Evolutionary conservation across 2,113 vertebrate species (phyloP).

Genomic region (Phaetusa simplex): DNA sequence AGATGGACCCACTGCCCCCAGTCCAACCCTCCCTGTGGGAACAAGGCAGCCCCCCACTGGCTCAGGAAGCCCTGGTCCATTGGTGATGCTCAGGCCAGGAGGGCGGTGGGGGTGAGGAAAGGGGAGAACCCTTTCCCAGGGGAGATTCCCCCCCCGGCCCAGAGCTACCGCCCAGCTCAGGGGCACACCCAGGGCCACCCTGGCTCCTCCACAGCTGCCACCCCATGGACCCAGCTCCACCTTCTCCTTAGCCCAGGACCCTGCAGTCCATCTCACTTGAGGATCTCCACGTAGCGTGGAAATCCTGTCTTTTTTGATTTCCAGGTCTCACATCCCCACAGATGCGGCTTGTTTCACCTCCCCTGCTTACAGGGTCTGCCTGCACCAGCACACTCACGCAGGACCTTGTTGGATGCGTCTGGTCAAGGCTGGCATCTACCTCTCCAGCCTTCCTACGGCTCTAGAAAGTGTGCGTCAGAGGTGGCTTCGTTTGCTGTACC

Average conservation of each 20-base stretch:
- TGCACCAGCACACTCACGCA: fast-evolving
- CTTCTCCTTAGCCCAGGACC: background rate
- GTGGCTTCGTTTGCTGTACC: background rate
- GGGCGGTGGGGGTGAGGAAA: background rate
- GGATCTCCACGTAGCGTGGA: fast-evolving
- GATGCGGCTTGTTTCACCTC: fast-evolving
- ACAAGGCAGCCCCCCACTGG: fast-evolving
- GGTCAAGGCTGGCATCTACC: background rate
- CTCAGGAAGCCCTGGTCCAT: background rate
- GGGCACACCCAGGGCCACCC: background rate
- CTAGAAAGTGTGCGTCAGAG: background rate
- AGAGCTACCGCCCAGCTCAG: background rate
- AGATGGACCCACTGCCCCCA: fast-evolving
- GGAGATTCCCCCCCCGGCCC: background rate
- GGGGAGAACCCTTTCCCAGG: background rate
- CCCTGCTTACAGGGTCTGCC: background rate
- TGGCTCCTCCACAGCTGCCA: background rate
- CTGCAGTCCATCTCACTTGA: background rate
- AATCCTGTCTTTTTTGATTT: background rate
- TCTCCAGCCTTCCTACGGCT: background rate
- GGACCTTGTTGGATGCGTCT: fast-evolving
- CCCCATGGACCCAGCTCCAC: background rate
- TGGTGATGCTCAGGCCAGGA: background rate
- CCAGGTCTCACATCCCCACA: background rate
- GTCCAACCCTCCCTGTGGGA: background rate